Evolutionary conservation across 1,140 invertebrate species (phyloP).

Genomic region (Drosophila aff.): DNA sequence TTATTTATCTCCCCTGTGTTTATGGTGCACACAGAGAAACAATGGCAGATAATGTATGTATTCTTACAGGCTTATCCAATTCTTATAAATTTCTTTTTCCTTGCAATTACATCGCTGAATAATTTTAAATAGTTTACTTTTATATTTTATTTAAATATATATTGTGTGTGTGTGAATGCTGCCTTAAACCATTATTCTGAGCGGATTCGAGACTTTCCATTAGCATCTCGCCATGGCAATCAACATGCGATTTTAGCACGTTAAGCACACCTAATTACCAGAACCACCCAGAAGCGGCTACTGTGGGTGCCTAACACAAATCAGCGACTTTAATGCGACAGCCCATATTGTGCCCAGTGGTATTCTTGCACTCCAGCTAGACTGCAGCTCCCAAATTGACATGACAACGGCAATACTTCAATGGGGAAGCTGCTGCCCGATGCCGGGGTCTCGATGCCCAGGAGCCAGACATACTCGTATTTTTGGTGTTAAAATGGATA

Average conservation of each 20-base stretch:
- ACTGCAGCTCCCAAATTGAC: conserved; percentile 58
- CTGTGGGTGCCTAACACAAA: conserved; percentile 75
- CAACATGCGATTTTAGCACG: conserved; percentile 63
- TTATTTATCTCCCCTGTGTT: background rate
- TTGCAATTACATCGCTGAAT: background rate
- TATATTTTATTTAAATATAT: background rate
- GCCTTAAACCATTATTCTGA: background rate
- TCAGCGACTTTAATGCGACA: conserved; percentile 80
- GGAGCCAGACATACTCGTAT: conserved; percentile 59
- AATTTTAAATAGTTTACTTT: background rate
- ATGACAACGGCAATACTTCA: conserved; percentile 79
- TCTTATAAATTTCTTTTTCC: background rate
- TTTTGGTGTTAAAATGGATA: conserved; percentile 83
- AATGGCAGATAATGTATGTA: background rate
- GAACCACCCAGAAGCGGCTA: conserved; percentile 71
- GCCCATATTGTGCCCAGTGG: conserved; percentile 16
- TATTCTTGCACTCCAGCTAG: conserved; percentile 11
- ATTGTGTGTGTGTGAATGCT: background rate
- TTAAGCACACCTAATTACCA: conserved; percentile 76
- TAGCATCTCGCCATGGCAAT: conserved; percentile 26
- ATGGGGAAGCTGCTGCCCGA: background rate
- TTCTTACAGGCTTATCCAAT: background rate
- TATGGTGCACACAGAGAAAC: background rate
- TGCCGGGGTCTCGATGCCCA: conserved; percentile 14
- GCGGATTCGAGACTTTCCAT: conserved; percentile 15